Percentiles rank a stretch among this genome's conserved stretches.
These are phyloP conservation scores for Dinocampus coccinellae DNA, from an alignment of 2,888 invertebrate species.

Conservation along the genomic window DNA sequence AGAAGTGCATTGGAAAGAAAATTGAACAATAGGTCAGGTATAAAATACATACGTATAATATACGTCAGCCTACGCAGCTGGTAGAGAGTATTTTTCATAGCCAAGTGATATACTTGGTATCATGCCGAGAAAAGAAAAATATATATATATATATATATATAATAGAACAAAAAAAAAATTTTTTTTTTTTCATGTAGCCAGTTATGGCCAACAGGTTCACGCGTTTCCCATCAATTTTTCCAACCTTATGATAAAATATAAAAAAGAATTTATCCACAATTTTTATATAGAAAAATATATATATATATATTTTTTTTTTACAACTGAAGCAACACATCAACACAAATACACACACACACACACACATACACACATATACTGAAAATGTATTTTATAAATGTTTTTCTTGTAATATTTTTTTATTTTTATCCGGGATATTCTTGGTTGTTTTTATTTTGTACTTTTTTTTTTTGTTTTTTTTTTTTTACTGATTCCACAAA, in stretches of 20 bases:
- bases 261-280: neutral
- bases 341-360: no score
- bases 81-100: neutral
- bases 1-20: slow-evolving; percentile 5
- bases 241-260: neutral
- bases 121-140: neutral
- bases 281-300: neutral
- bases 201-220: slow-evolving; percentile 24
- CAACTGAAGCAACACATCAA: neutral
- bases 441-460: no score
- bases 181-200: slow-evolving; percentile 16
- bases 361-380: no score
- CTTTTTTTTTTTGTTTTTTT: neutral
- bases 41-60: slow-evolving; percentile 12
- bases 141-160: neutral
- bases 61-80: slow-evolving; percentile 12
- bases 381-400: neutral
- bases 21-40: slow-evolving; percentile 28
- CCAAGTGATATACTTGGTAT: slow-evolving; percentile 17
- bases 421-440: no score
- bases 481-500: neutral
- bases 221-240: slow-evolving; percentile 9
- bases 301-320: no score
- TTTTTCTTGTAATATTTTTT: neutral
- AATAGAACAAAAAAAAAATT: neutral